phyloP scores from a whole-genome alignment of 2,797 vertebrate genomes.

The Hippoglossus hippoglossus region DNA sequence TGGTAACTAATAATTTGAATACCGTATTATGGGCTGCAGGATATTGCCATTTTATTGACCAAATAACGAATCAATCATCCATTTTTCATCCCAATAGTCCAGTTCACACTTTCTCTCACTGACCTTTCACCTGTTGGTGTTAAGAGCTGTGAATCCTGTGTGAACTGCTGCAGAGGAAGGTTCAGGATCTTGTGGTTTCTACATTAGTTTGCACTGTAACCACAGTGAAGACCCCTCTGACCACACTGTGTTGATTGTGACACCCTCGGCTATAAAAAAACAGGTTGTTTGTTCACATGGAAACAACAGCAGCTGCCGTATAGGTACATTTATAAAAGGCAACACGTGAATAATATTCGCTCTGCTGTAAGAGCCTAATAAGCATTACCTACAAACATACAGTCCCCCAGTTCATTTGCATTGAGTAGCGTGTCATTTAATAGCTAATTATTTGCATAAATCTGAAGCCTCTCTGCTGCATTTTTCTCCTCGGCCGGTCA shows the following conservation, averaged over 20 bases:
- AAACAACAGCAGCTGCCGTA: slow-evolving; percentile 9
- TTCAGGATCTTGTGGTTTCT: slow-evolving; percentile 61
- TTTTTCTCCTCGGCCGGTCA: slow-evolving; percentile 57
- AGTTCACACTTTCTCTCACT: background rate
- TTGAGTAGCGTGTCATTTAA: slow-evolving; percentile 24
- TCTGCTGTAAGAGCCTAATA: slow-evolving; percentile 33
- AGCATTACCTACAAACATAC: slow-evolving; percentile 15
- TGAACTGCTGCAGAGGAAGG: background rate
- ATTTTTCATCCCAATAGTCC: too few species aligned
- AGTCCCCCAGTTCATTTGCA: slow-evolving; percentile 42
- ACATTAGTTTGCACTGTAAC: slow-evolving; percentile 23
- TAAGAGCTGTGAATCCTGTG: slow-evolving; percentile 13
- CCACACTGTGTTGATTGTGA: slow-evolving; percentile 19
- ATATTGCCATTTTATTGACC: too few species aligned
- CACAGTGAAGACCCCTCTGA: slow-evolving; percentile 28
- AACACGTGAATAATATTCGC: slow-evolving; percentile 29
- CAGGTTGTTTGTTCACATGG: background rate
- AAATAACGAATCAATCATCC: too few species aligned
- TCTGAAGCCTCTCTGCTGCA: slow-evolving; percentile 39
- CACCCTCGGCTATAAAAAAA: background rate
- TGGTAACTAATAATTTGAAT: too few species aligned
- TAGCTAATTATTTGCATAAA: slow-evolving; percentile 62
- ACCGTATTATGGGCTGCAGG: too few species aligned
- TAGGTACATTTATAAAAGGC: slow-evolving; percentile 15
- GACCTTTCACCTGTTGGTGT: background rate